Percentiles rank a stretch among this genome's conserved stretches.
These are phyloP conservation scores for Holothuria scabra DNA, from an alignment of 53 echinoderm and acorn worm species.

Conservation along the genomic window DNA sequence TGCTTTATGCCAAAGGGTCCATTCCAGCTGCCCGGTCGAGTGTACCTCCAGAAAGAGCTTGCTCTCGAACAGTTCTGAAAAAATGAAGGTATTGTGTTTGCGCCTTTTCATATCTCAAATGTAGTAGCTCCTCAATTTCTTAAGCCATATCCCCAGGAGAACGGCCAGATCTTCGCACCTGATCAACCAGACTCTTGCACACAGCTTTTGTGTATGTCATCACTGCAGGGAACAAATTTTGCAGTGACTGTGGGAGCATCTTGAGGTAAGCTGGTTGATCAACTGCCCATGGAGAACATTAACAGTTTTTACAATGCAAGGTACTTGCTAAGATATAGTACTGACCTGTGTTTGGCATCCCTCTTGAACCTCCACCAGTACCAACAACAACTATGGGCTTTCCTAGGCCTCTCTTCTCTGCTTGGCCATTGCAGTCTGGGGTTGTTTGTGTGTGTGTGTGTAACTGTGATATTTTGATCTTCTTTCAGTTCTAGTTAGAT, in stretches of 20 bases:
- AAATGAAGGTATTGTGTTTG: constrained; percentile 10
- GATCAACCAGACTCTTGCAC: constrained; percentile 16
- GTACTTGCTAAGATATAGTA: constrained; percentile 28
- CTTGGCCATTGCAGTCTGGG: neutral
- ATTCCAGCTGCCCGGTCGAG: neutral
- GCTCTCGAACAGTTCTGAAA: neutral
- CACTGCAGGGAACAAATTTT: constrained; percentile 20
- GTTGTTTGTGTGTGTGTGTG: too few species aligned
- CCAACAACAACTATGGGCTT: constrained; percentile 21
- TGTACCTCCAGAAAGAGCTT: neutral
- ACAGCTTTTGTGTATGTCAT: constrained; percentile 28
- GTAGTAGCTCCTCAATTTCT: constrained; percentile 14
- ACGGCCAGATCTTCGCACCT: neutral
- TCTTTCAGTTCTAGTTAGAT: too few species aligned
- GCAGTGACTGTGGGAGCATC: constrained; percentile 12
- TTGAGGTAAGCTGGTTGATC: constrained; percentile 2
- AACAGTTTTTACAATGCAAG: neutral
- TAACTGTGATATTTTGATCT: too few species aligned
- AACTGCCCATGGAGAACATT: constrained; percentile 28
- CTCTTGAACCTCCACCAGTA: neutral
- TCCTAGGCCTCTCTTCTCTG: neutral
- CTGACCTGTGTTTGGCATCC: constrained; percentile 21
- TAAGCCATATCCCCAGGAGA: neutral
- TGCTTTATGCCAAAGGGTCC: neutral
- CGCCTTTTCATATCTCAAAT: neutral